Percentiles rank a stretch among this genome's conserved stretches.
phyloP scores from a whole-genome alignment of 2,113 vertebrate species.

The Emydura subglobosa region DNA sequence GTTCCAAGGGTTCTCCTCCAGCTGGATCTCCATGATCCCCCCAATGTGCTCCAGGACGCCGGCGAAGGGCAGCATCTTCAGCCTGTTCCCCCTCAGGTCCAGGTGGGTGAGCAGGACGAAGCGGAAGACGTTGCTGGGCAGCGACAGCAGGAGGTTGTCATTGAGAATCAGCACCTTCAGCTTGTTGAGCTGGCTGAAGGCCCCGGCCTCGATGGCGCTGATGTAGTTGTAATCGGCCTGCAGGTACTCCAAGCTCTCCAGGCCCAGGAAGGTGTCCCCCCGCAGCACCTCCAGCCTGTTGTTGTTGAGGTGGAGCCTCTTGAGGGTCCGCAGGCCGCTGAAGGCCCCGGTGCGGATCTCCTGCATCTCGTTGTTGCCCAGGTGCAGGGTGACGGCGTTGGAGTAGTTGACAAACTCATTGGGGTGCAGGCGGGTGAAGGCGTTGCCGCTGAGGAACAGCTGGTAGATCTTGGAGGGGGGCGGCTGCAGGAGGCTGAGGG shows the following conservation, averaged over 20 bases:
- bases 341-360: conserved; percentile 94
- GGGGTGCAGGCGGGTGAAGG: conserved; percentile 89
- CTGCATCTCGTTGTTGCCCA: conserved; percentile 97
- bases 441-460: conserved; percentile 96
- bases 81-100: conserved; percentile 95
- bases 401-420: conserved; percentile 97
- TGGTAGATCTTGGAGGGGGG: conserved; percentile 95
- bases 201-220: conserved; percentile 92
- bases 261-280: conserved; percentile 93
- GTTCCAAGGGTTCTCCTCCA: conserved; percentile 99
- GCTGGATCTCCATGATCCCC: conserved; percentile 98
- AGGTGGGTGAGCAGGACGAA: conserved; percentile 97
- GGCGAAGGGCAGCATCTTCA: conserved; percentile 95
- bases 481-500: conserved; percentile 89
- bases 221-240: conserved; percentile 99
- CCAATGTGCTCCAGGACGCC: conserved; percentile 97
- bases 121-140: conserved; percentile 96
- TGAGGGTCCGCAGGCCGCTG: conserved; percentile 91
- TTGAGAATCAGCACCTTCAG: conserved; percentile 98
- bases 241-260: conserved; percentile 96
- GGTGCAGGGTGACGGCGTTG: conserved; percentile 94
- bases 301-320: conserved; percentile 96
- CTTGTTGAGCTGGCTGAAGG: conserved; percentile 96
- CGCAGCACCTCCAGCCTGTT: conserved; percentile 95
- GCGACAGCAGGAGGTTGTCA: conserved; percentile 95